Evolutionary conservation across 2,888 invertebrate genomes (phyloP).

Genomic region (Biston stratarius): DNA sequence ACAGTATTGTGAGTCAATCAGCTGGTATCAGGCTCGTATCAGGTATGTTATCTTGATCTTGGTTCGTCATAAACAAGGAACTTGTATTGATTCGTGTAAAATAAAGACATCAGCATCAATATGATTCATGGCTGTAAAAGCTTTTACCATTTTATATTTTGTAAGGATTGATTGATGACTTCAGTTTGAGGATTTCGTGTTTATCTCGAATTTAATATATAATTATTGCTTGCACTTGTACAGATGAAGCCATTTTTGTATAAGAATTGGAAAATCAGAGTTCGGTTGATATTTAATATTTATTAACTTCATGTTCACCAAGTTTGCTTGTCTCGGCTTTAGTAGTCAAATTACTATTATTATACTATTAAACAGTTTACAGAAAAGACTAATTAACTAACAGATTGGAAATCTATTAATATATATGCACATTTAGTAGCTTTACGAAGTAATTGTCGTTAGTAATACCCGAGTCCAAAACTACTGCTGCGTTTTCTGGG

Average conservation of each 20-base stretch:
- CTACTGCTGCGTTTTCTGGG: too few relatives aligned
- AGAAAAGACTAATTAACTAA: too few relatives aligned
- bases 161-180: conserved; percentile 37
- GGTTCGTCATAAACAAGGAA: conserved; percentile 33
- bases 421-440: too few relatives aligned
- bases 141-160: conserved; percentile 30
- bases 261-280: conserved; percentile 8
- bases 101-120: conserved; percentile 37
- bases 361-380: too few relatives aligned
- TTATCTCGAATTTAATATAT: conserved; percentile 32
- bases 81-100: conserved; percentile 29
- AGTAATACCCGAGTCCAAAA: too few relatives aligned
- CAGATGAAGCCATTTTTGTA: conserved; percentile 19
- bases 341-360: too few relatives aligned
- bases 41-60: conserved; percentile 34
- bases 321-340: too few relatives aligned
- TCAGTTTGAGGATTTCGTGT: conserved; percentile 34
- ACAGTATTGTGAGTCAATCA: conserved; percentile 40
- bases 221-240: conserved; percentile 25
- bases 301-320: too few relatives aligned
- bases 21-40: conserved; percentile 51
- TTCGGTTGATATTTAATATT: conserved; percentile 1
- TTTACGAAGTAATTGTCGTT: too few relatives aligned
- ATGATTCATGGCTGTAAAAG: conserved; percentile 33
- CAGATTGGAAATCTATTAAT: too few relatives aligned